Percentiles rank a stretch among this genome's conserved stretches.
Conservation (phyloP, 2,888 invertebrate species). For the Seira sanloemensis region DNA sequence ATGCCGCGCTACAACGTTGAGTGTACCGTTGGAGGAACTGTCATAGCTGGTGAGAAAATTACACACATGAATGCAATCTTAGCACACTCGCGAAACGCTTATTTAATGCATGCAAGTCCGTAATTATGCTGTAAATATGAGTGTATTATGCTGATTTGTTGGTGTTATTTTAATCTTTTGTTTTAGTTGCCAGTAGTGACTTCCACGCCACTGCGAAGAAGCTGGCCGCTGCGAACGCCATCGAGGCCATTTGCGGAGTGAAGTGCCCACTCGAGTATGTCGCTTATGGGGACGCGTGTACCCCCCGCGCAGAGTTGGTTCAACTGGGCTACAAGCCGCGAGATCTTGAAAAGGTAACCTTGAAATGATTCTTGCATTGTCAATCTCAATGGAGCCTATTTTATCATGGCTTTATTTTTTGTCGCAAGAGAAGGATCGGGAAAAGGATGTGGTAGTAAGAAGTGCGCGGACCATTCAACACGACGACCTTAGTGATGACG, state of each 20-base stretch:
- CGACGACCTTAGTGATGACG: no score
- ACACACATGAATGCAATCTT: not conserved
- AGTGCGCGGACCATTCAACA: no score
- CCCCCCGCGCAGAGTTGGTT: not conserved
- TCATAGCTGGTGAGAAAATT: constrained; percentile 21
- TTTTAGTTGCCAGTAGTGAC: constrained; percentile 26
- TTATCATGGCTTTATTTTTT: no score
- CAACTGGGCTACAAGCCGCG: not conserved
- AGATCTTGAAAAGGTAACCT: not conserved
- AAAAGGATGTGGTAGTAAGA: no score
- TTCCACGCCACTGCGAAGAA: not conserved
- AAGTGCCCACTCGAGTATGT: constrained; percentile 22
- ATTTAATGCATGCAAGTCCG: not conserved
- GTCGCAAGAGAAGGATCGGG: no score
- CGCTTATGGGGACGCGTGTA: constrained; percentile 18
- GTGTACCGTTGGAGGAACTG: not conserved
- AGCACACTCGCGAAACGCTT: not conserved
- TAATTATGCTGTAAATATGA: not conserved
- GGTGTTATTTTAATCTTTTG: not conserved
- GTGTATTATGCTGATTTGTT: not conserved
- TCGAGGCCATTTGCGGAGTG: not conserved
- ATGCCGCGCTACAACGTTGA: not conserved
- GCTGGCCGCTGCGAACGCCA: constrained; percentile 14
- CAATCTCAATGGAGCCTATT: not conserved
- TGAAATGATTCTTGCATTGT: not conserved